Evolutionary conservation across 2,797 vertebrate genomes (phyloP).

Genomic region (Euphonia xanthogaster): DNA sequence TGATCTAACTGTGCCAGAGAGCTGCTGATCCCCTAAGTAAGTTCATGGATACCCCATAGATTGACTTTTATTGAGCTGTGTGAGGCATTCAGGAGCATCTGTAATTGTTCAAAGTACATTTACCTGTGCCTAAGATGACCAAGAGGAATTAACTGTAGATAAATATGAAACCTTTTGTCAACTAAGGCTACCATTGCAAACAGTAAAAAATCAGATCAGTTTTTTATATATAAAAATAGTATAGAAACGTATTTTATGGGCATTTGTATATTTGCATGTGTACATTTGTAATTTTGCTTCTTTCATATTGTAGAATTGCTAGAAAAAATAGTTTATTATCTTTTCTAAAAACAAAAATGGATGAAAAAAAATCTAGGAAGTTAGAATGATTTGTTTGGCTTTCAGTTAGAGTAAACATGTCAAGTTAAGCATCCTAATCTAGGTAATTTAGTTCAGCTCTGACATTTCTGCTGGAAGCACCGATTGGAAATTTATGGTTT

Average conservation of each 20-base stretch:
- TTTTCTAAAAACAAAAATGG: background rate
- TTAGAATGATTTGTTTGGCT: background rate
- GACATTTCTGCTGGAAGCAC: conserved; percentile 35
- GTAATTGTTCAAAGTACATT: background rate
- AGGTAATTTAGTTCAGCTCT: conserved; percentile 31
- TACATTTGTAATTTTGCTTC: background rate
- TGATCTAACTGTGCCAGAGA: background rate
- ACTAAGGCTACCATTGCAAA: background rate
- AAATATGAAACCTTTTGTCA: background rate
- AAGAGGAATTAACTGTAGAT: background rate
- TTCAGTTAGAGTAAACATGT: conserved; percentile 27
- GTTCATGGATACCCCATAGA: accelerated
- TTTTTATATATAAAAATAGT: background rate
- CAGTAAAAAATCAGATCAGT: background rate
- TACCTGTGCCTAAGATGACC: background rate
- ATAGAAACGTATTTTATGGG: background rate
- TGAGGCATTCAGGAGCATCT: background rate
- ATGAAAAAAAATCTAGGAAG: background rate
- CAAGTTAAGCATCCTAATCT: conserved; percentile 31
- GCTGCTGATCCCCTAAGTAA: background rate
- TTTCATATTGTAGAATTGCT: background rate
- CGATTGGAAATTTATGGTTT: conserved; percentile 48
- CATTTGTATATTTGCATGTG: background rate
- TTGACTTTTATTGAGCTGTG: background rate
- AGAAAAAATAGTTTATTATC: background rate